phyloP scores from a whole-genome alignment of 2,888 invertebrate genomes.

The Chrysina gloriosa region DNA sequence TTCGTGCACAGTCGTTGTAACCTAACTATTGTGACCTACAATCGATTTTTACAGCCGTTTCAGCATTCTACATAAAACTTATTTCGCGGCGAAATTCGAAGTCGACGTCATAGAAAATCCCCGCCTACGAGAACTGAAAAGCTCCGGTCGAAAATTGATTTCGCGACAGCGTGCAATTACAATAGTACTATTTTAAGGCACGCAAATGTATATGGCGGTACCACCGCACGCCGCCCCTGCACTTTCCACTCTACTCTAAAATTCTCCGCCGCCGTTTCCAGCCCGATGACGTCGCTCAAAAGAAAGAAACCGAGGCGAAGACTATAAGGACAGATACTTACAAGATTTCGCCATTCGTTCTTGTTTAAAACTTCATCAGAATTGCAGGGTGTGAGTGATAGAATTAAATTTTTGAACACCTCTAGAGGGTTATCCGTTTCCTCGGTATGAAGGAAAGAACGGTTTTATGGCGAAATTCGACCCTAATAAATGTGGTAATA shows the following conservation, averaged over 20 bases:
- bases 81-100: no score
- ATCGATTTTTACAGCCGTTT: no score
- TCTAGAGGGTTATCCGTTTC: neutral
- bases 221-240: neutral
- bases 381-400: neutral
- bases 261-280: neutral
- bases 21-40: no score
- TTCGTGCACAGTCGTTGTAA: no score
- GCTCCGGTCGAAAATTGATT: neutral
- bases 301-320: neutral
- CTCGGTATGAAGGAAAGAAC: no score
- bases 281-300: neutral
- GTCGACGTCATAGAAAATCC: neutral
- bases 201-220: neutral
- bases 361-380: conserved; percentile 20
- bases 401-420: conserved; percentile 34
- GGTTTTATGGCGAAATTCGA: neutral
- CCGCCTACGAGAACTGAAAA: neutral
- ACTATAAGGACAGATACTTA: neutral
- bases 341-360: conserved; percentile 21
- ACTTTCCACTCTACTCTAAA: neutral
- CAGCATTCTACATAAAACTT: no score
- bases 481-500: neutral
- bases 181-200: conserved; percentile 18
- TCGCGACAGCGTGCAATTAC: neutral